Percentiles rank a stretch among this genome's conserved stretches.
phyloP scores from a whole-genome alignment of 2,797 vertebrate species.

The Rhynchonycteris naso region DNA sequence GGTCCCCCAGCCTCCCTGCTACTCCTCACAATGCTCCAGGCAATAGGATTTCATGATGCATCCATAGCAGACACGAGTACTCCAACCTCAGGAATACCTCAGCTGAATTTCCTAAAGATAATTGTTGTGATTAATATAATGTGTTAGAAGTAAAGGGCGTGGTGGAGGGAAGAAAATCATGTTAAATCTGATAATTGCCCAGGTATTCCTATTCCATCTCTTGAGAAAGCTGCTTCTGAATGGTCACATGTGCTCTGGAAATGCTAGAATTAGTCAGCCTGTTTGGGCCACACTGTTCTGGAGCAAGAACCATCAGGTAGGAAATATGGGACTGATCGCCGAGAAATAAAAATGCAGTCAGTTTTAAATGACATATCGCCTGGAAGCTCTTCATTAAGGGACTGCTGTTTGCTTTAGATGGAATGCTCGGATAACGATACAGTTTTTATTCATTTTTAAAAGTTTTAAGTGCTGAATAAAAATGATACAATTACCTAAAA shows the following conservation, averaged over 20 bases:
- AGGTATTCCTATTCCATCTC: conserved; percentile 56
- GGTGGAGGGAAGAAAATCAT: background rate
- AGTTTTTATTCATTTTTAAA: background rate
- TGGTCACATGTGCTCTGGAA: background rate
- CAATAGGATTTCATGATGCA: background rate
- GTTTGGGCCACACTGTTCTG: conserved; percentile 53
- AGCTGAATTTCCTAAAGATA: conserved; percentile 56
- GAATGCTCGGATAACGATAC: background rate
- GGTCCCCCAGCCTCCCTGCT: background rate
- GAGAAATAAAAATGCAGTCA: conserved; percentile 8
- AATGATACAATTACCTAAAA: background rate
- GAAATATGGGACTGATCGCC: conserved; percentile 30
- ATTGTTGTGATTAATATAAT: conserved; percentile 36
- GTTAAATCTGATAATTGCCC: conserved; percentile 60
- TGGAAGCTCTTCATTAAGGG: conserved; percentile 41
- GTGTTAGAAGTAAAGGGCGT: background rate
- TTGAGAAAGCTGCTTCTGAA: conserved; percentile 55
- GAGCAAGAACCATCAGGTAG: conserved; percentile 53
- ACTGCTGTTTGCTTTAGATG: background rate
- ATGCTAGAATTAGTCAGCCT: conserved; percentile 54
- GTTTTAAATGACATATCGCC: conserved; percentile 3
- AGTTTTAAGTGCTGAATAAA: conserved; percentile 13
- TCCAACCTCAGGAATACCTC: background rate
- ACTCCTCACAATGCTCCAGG: background rate
- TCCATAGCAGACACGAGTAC: background rate